Evolutionary conservation across 2,888 invertebrate species (phyloP).

Genomic region (Andrena trimmerana): DNA sequence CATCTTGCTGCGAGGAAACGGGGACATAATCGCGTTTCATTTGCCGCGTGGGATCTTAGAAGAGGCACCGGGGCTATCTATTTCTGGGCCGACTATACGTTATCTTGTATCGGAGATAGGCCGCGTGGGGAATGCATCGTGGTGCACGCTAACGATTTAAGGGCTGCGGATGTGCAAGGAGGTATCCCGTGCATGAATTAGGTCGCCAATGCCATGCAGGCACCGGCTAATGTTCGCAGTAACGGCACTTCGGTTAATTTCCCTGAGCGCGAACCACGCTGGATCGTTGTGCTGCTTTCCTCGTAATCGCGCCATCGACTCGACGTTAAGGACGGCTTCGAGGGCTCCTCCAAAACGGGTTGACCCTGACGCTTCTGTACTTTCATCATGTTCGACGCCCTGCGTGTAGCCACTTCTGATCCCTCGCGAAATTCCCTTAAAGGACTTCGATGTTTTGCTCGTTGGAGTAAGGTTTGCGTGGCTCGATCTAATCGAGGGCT

Average conservation of each 20-base stretch:
- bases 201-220: conserved; percentile 66
- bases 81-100: conserved; percentile 55
- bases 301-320: conserved; percentile 61
- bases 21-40: conserved; percentile 62
- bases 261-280: conserved; percentile 55
- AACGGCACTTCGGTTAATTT: conserved; percentile 68
- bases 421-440: too few relatives aligned
- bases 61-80: conserved; percentile 58
- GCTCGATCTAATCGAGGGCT: too few relatives aligned
- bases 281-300: conserved; percentile 44
- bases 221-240: conserved; percentile 58
- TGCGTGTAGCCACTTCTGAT: background rate
- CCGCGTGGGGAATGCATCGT: conserved; percentile 62
- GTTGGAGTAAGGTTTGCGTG: too few relatives aligned
- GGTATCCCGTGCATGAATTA: conserved; percentile 61
- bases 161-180: conserved; percentile 66
- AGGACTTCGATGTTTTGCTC: too few relatives aligned
- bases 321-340: background rate
- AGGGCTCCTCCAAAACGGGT: background rate
- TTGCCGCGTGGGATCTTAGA: conserved; percentile 60
- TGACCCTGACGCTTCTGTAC: conserved; percentile 3
- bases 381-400: background rate
- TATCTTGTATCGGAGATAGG: conserved; percentile 68
- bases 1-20: conserved; percentile 40
- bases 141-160: conserved; percentile 64